These are phyloP conservation scores for Dendrolimus punctatus DNA, from an alignment of 1,140 invertebrate species.

Conservation along the genomic window DNA sequence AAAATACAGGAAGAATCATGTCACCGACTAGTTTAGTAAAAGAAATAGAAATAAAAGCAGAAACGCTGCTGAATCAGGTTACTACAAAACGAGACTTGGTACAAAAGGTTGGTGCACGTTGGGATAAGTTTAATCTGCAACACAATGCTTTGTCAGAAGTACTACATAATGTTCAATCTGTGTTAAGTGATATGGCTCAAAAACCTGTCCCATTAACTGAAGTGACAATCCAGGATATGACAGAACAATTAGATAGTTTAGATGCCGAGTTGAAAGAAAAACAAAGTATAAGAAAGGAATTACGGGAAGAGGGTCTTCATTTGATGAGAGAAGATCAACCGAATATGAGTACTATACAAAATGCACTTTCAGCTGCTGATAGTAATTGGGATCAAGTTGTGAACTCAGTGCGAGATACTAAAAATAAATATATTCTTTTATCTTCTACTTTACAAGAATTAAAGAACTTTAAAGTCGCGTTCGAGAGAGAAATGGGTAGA, in stretches of 20 bases:
- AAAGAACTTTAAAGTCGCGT: conserved; percentile 78
- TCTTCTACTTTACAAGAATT: conserved; percentile 84
- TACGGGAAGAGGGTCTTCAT: conserved; percentile 78
- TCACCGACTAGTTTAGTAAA: conserved; percentile 79
- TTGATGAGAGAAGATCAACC: conserved; percentile 87
- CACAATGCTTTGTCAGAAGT: conserved; percentile 78
- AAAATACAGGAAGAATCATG: conserved; percentile 76
- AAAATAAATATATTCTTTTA: conserved; percentile 81
- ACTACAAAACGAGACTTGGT: conserved; percentile 77
- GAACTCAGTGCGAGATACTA: conserved; percentile 81
- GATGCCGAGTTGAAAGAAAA: conserved; percentile 64
- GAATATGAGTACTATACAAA: conserved; percentile 84
- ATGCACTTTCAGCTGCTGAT: conserved; percentile 81
- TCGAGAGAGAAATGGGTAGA: conserved; percentile 79
- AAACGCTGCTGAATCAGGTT: conserved; percentile 76
- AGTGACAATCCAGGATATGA: conserved; percentile 74
- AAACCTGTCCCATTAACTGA: conserved; percentile 74
- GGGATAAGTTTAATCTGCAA: conserved; percentile 78
- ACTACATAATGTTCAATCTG: conserved; percentile 73
- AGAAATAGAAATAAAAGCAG: conserved; percentile 80
- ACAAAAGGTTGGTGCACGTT: conserved; percentile 78
- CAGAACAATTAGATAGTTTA: conserved; percentile 66
- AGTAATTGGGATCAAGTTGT: conserved; percentile 85
- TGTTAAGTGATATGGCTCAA: conserved; percentile 71
- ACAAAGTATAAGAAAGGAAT: conserved; percentile 59